Evolutionary conservation across 1,140 invertebrate genomes (phyloP), one percentile per base, ranked within the genome.

Genomic region (Diorhabda elongata): DNA sequence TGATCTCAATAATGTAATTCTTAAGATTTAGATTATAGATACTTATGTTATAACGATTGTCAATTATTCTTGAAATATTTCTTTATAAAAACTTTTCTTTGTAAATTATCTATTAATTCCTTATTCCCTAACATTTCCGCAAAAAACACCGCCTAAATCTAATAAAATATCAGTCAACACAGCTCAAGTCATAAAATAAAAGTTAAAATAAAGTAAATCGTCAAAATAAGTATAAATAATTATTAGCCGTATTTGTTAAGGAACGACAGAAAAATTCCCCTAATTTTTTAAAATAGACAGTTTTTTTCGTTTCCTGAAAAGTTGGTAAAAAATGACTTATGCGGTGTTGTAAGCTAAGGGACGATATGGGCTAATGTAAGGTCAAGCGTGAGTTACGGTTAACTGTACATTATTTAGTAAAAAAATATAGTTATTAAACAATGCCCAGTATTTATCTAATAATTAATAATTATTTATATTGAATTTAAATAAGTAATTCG

Each of bases 161-260:
- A 64, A 7, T 64, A 64, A 47, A 64, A 64, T 64, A 47, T 64
- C 44, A 64, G 11, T 64, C 63, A 64, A 64, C 63, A 52, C 63
- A n/a, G 44, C 63, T 64, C 44, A 64, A 64, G 63, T 64, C 44
- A 64, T 44, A 64, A 52, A 64, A n/a, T 5, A 64, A 52, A 64
- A 4, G 11, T 45, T 52, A 64, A n/a, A n/a, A n/a, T n/a, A n/a
- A n/a, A n/a, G n/a, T n/a, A n/a, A n/a, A n/a, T n/a, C n/a, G n/a
- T n/a, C n/a, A n/a, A n/a, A n/a, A n/a, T n/a, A 64, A 47, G 41
- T 26, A 8, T 11, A 41, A 6, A 11, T 57, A 52, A 47, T 6
- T 61, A 8, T 61, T 61, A 42, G 43, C 3, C 5, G 45, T 47
- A 47, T 47, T 8, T 47, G 8, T 47, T 47, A 47, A 47, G 8